Evolutionary conservation across 2,113 vertebrate species (phyloP).

Genomic region (Mesocricetus auratus): DNA sequence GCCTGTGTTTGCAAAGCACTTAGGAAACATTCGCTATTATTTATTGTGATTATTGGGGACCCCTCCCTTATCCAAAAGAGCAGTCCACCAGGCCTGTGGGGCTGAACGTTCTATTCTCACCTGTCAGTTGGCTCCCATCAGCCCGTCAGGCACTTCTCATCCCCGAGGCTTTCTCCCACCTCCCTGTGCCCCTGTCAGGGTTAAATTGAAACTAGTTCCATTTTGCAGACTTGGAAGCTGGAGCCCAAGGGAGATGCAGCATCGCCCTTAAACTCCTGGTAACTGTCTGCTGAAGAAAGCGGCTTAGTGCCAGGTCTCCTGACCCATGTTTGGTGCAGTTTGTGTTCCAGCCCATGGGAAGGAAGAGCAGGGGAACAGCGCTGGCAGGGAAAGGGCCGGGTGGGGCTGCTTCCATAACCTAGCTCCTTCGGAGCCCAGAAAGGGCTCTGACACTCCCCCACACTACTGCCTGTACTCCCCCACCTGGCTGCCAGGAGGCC

Average conservation of each 20-base stretch:
- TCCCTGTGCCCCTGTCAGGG: neutral
- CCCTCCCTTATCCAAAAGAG: neutral
- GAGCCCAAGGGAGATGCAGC: neutral
- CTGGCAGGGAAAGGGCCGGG: too few species aligned
- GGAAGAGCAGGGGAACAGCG: neutral
- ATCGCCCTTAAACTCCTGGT: neutral
- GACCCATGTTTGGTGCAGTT: accelerated
- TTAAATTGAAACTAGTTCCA: accelerated
- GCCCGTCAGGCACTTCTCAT: neutral
- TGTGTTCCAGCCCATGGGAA: accelerated
- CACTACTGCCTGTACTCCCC: neutral
- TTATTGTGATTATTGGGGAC: neutral
- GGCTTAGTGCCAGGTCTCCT: neutral
- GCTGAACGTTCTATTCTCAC: accelerated
- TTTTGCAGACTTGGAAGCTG: neutral
- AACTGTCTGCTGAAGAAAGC: neutral
- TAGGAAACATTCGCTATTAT: neutral
- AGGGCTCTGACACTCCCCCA: neutral
- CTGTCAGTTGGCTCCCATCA: too few species aligned
- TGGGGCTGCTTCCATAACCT: neutral
- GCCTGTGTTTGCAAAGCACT: neutral
- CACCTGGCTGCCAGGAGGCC: slow-evolving; percentile 73
- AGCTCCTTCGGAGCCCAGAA: neutral
- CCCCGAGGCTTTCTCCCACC: neutral
- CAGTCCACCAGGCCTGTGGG: neutral